Evolutionary conservation across 2,888 invertebrate species (phyloP).

Genomic region (Thymelicus sylvestris): DNA sequence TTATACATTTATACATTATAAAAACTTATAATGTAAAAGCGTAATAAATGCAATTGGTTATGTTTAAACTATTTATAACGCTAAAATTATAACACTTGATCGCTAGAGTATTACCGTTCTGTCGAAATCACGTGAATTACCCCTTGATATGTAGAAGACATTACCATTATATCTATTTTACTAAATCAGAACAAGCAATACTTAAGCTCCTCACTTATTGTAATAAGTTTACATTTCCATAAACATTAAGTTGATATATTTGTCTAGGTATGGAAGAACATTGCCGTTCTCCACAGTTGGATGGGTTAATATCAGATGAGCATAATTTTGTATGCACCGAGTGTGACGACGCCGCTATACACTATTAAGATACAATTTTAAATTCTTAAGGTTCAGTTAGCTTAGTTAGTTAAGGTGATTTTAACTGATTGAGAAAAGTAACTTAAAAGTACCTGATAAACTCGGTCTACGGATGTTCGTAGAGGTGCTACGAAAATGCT

Average conservation of each 20-base stretch:
- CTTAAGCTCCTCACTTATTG: neutral
- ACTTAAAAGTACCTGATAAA: constrained; percentile 10
- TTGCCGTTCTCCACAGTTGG: constrained; percentile 55
- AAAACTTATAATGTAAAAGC: too few relatives aligned
- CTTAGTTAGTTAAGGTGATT: neutral
- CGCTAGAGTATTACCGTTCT: too few relatives aligned
- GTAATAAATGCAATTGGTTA: too few relatives aligned
- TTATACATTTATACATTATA: too few relatives aligned
- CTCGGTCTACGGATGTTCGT: constrained; percentile 64
- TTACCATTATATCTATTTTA: neutral
- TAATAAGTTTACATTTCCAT: constrained; percentile 39
- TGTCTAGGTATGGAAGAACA: constrained; percentile 40
- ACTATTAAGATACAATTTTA: constrained; percentile 17
- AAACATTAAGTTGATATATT: constrained; percentile 48
- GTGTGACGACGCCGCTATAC: constrained; percentile 54
- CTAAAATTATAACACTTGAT: too few relatives aligned
- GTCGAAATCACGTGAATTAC: too few relatives aligned
- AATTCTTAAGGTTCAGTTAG: neutral
- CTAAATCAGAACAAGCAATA: neutral
- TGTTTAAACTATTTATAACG: too few relatives aligned
- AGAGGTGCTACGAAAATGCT: constrained; percentile 72
- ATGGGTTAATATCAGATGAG: constrained; percentile 54
- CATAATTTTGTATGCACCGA: constrained; percentile 54
- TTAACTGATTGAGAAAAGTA: neutral
- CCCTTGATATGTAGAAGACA: neutral